These are phyloP conservation scores for Suillia variegata DNA, from an alignment of 2,888 invertebrate species.

Conservation along the genomic window DNA sequence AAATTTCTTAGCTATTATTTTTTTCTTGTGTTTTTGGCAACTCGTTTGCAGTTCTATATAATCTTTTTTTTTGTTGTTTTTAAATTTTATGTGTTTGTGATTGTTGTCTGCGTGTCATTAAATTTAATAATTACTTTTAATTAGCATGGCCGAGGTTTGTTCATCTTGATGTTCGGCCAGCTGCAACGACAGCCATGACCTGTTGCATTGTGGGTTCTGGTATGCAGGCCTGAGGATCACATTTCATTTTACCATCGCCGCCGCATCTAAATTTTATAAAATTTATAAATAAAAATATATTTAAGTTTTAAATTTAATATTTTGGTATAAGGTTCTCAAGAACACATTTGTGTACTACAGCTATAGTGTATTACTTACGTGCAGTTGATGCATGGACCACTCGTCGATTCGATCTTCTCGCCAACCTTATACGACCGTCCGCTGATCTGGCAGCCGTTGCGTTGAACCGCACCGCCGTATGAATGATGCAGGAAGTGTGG, in stretches of 20 bases:
- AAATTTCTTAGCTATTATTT: slow-evolving; percentile 15
- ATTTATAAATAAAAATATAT: neutral
- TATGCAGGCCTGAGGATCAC: slow-evolving; percentile 88
- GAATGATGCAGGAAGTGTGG: slow-evolving; percentile 82
- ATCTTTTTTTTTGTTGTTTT: too few species aligned
- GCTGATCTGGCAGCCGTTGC: slow-evolving; percentile 82
- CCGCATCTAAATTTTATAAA: slow-evolving; percentile 73
- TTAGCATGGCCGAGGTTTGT: slow-evolving; percentile 64
- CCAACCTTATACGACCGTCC: slow-evolving; percentile 86
- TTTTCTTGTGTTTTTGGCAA: slow-evolving; percentile 4
- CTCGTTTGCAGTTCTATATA: slow-evolving; percentile 29
- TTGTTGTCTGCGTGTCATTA: slow-evolving; percentile 36
- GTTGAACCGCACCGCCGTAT: slow-evolving; percentile 71
- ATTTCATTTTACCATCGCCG: slow-evolving; percentile 91
- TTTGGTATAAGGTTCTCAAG: neutral
- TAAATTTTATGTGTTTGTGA: slow-evolving; percentile 14
- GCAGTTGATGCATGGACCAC: slow-evolving; percentile 93
- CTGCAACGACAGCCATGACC: slow-evolving; percentile 84
- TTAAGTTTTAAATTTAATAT: too few species aligned
- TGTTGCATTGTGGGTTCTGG: slow-evolving; percentile 89
- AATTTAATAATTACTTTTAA: slow-evolving; percentile 53
- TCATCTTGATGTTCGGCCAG: slow-evolving; percentile 70
- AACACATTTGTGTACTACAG: neutral
- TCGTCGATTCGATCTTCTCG: slow-evolving; percentile 81
- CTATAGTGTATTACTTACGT: slow-evolving; percentile 71